Evolutionary conservation across 2,113 vertebrate genomes (phyloP), one percentile per base, ranked within the genome.

Genomic region (Salvelinus fontinalis): DNA sequence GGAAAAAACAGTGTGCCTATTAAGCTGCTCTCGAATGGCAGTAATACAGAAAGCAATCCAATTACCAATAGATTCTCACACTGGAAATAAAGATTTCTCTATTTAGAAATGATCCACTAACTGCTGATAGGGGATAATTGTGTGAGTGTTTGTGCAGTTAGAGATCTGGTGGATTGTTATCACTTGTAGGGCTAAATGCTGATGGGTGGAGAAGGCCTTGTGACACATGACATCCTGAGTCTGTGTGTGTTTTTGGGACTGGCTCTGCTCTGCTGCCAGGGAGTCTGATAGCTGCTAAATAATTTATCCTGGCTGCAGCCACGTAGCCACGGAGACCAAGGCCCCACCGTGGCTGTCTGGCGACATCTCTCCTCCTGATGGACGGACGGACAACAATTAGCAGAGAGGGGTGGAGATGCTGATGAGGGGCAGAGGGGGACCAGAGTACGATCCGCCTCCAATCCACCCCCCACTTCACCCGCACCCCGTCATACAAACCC

Each of bases 281-380:
- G 84, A 89, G 85, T 91, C 90, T 93, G 90, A 90, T 92, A 85
- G 90, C 88, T 86, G 73, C 83, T 91, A 88, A 91, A 94, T 92
- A 85, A 93, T 93, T 93, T 92, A 93, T 92, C 82, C 85, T 76
- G 75, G 81, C 83, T 90, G 84, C 85, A 83, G 91, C 87, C 89
- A 79, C 77, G 86, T 88, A 80, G 89, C 85, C 90, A 86, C 84
- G 79, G 83, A 80, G 88, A 90, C 86, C 85, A 74, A 77, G 82
- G 83, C 85, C 88, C 85, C 78, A 59, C 82, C 84, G 85, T 83
- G 90, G 83, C 82, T 85, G 81, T 89, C 89, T 90, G 89, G 84
- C 78, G 83, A 89, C 88, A 85, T 89, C 78, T 85, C 77, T 75
- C 81, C 82, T 29, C 65, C 66, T 18, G 73, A 81, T 81, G 74